Percentiles rank a stretch among this genome's conserved stretches.
These are phyloP conservation scores for Trichoplusia ni DNA, from an alignment of 1,140 invertebrate genomes.

Conservation along the genomic window DNA sequence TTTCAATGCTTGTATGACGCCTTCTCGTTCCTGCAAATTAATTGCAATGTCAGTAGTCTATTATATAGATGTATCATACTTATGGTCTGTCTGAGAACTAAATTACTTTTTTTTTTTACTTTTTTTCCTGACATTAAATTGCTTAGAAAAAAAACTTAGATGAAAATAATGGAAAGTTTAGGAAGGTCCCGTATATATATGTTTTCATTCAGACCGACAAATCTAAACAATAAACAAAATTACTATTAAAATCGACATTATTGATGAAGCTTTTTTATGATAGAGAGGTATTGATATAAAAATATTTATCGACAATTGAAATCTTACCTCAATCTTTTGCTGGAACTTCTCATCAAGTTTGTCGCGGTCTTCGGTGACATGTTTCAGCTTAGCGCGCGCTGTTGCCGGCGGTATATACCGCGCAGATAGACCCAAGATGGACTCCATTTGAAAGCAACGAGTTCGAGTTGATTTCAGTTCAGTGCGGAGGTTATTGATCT, in stretches of 20 bases:
- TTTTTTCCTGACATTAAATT: no score
- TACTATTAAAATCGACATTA: not conserved
- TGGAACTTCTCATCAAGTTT: conserved; percentile 84
- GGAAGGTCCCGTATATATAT: no score
- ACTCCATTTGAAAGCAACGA: conserved; percentile 86
- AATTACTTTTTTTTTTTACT: no score
- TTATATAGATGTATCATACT: no score
- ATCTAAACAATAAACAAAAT: no score
- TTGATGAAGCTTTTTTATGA: not conserved
- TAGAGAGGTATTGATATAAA: not conserved
- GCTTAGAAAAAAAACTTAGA: no score
- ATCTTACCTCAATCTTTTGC: conserved; percentile 77
- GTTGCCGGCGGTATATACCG: conserved; percentile 82
- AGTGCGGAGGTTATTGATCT: conserved; percentile 87
- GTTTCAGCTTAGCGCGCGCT: conserved; percentile 82
- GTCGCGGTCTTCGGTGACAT: conserved; percentile 83
- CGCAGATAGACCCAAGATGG: conserved; percentile 84
- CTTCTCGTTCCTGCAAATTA: conserved; percentile 62
- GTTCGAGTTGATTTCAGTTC: conserved; percentile 85
- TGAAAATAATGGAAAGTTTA: no score
- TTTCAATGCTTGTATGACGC: conserved; percentile 63
- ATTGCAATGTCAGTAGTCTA: not conserved
- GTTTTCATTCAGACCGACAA: no score
- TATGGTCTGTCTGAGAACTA: no score
- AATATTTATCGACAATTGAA: not conserved